Evolutionary conservation across 1,140 invertebrate genomes (phyloP).

Genomic region (Anoplolepis gracilipes): DNA sequence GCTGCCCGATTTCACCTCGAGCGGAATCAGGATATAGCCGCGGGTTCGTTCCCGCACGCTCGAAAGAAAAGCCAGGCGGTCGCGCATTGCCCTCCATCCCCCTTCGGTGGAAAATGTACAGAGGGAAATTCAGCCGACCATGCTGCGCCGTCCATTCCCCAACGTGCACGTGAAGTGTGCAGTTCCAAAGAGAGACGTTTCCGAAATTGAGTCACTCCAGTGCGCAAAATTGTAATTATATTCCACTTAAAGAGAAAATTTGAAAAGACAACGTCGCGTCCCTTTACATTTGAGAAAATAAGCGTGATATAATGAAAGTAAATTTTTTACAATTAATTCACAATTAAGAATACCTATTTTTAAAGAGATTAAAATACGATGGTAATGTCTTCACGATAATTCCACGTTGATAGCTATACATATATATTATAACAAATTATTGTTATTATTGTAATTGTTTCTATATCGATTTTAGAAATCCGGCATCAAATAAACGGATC

Average conservation of each 20-base stretch:
- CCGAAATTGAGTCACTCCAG: conserved; percentile 32
- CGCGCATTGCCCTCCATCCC: conserved; percentile 27
- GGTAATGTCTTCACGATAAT: neutral
- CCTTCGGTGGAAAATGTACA: conserved; percentile 50
- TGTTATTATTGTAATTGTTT: neutral
- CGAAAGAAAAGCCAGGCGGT: conserved; percentile 68
- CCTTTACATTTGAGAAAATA: neutral
- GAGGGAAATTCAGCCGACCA: conserved; percentile 49
- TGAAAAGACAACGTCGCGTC: neutral
- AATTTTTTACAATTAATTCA: neutral
- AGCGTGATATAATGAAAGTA: neutral
- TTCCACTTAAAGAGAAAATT: neutral
- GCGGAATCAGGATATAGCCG: conserved; percentile 73
- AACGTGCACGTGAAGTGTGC: conserved; percentile 31
- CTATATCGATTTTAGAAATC: neutral
- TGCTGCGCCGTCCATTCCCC: conserved; percentile 19
- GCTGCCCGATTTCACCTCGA: conserved; percentile 74
- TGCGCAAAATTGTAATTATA: conserved; percentile 49
- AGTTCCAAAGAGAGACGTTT: conserved; percentile 1
- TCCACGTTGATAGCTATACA: neutral
- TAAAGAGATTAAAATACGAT: neutral
- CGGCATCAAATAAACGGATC: neutral
- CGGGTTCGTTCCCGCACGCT: conserved; percentile 64
- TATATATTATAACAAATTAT: neutral
- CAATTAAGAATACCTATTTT: neutral